Base-by-base conservation (phyloP, 2,888 invertebrate genomes). In the Cephus spinipes region DNA sequence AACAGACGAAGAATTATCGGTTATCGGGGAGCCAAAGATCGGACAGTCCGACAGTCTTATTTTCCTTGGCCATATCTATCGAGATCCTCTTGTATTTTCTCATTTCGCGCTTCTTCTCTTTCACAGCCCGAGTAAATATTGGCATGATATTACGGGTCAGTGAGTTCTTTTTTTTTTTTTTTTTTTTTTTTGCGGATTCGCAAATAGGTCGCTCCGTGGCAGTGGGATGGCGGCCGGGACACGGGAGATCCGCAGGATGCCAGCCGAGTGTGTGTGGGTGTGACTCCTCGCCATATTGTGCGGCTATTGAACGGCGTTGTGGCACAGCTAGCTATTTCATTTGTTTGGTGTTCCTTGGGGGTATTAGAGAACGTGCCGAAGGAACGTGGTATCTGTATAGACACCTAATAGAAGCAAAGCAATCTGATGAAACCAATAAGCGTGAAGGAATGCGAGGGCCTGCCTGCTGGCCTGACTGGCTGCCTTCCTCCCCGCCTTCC, bases 401-500 rank as follows among this genome's bases (percentile, higher is more conserved):
- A 88, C 87, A 86, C 86, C 88, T 89, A 88, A 89, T 89, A 88
- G 89, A 88, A 90, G 87, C 87, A 87, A 88, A 86, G 88, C 87
- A 89, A 90, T 90, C 89, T 89, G 89, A 90, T 90, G 89, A 89
- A 90, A 90, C 89, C 90, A 90, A 90, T 90, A 89, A 90, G 87
- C 90, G 90, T 89, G 90, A 90, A 88, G 90, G 90, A 91, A 90
- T 91, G 87, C 86, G 85, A 82, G 77, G 76, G 80, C 73, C 73
- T 32, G 34, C 74, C 74, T 74, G 31, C 36, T 33, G 23, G 55
- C 55, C 55, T 55, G 55, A 33, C 74, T 36, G n/a, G 31, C 33
- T 71, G 71, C 71, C 71, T 69, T 69, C 69, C 30, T 71, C 40
- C 23, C 40, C 23, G 40, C 23, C 40, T 55, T 55, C 55, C 55